Evolutionary conservation across 2,113 vertebrate species (phyloP).

Genomic region (Pelecanus crispus): DNA sequence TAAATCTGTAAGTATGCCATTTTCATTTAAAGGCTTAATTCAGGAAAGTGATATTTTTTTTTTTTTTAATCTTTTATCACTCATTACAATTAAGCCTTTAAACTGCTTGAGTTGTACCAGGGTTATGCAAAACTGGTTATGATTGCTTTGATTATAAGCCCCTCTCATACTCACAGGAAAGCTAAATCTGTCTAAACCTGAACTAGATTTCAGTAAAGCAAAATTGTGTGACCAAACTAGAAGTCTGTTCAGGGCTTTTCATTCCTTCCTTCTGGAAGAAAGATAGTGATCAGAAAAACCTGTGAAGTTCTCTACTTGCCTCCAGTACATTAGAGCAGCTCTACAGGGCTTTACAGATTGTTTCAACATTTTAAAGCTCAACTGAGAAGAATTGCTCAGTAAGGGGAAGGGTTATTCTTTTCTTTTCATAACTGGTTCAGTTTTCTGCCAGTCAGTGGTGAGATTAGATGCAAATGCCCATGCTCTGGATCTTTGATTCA

Average conservation of each 20-base stretch:
- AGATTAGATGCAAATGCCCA: not conserved
- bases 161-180: not conserved
- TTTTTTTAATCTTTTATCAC: not conserved
- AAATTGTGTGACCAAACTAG: not conserved
- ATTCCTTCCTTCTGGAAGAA: not conserved
- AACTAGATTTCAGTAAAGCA: conserved; percentile 3
- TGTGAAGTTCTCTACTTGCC: not conserved
- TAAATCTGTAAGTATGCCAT: conserved; percentile 88
- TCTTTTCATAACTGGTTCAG: not conserved
- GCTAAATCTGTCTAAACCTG: conserved; percentile 23
- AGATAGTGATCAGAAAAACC: not conserved
- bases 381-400: not conserved
- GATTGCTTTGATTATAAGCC: conserved; percentile 17
- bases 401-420: not conserved
- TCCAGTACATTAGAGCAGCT: not conserved
- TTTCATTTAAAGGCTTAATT: not conserved
- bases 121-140: not conserved
- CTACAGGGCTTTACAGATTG: not conserved
- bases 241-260: not conserved
- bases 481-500: not conserved
- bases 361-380: not conserved
- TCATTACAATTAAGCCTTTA: conserved; percentile 34
- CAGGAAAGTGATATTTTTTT: not conserved
- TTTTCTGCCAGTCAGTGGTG: not conserved
- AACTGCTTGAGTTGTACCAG: not conserved